Conservation (phyloP, 2,113 vertebrate species). For the Tachuris rubrigastra region DNA sequence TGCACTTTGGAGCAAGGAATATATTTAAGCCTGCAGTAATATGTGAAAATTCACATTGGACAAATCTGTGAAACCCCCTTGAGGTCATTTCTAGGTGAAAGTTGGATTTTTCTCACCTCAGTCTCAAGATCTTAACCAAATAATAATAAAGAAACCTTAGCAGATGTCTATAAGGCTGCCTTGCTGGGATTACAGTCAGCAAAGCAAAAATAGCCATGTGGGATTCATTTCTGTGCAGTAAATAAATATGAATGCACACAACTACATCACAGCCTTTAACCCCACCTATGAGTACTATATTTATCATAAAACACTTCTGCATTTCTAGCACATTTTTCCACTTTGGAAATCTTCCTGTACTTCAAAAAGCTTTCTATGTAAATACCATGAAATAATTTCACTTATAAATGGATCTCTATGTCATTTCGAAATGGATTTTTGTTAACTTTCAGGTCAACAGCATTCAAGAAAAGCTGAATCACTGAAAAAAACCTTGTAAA, state of each 20-base stretch:
- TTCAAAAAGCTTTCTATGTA: constrained; percentile 31
- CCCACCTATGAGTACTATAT: neutral
- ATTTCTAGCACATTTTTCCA: constrained; percentile 40
- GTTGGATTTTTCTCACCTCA: constrained; percentile 44
- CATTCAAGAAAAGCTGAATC: neutral
- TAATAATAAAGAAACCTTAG: constrained; percentile 36
- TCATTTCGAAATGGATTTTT: constrained; percentile 3
- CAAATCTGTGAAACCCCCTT: neutral
- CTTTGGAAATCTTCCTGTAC: constrained; percentile 1
- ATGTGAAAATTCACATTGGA: neutral
- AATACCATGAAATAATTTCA: constrained; percentile 11
- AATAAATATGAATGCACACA: constrained; percentile 36
- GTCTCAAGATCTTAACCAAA: constrained; percentile 34
- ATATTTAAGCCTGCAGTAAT: neutral
- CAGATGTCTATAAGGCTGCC: constrained; percentile 10
- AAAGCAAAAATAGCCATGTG: constrained; percentile 26
- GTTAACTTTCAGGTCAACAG: neutral
- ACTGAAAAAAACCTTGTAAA: neutral
- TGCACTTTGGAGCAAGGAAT: neutral
- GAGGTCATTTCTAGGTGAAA: constrained; percentile 14
- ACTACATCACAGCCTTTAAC: constrained; percentile 19
- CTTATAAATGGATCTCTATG: constrained; percentile 19
- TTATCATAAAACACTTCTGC: constrained; percentile 24
- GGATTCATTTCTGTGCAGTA: constrained; percentile 32
- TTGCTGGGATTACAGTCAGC: neutral